Conservation (phyloP, 2,888 invertebrate species). For the Phorcus lineatus region DNA sequence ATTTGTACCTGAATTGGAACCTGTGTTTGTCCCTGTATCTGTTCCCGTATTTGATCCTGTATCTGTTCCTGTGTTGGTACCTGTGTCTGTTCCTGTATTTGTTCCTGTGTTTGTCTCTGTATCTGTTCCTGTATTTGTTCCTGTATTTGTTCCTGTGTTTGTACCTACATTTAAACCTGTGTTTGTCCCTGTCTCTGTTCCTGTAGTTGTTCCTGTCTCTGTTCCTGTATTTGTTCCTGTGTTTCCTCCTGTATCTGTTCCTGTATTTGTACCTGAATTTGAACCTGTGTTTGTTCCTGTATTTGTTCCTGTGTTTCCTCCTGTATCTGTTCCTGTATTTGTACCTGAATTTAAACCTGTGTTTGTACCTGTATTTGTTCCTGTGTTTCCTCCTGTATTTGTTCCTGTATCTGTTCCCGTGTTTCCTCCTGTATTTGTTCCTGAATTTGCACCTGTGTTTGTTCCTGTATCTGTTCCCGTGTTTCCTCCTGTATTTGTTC, state of each 20-base stretch:
- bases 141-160: neutral
- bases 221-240: neutral
- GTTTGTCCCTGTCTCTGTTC: neutral
- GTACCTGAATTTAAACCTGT: neutral
- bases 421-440: neutral
- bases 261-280: neutral
- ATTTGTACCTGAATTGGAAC: neutral
- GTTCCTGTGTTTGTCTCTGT: neutral
- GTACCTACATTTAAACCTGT: neutral
- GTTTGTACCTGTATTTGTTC: neutral
- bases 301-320: neutral
- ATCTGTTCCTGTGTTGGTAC: neutral
- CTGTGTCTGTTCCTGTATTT: neutral
- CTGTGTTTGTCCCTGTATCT: neutral
- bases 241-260: neutral
- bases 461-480: neutral
- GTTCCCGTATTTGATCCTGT: neutral
- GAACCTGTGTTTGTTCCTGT: neutral
- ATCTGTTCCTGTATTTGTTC: neutral
- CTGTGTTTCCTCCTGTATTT: neutral
- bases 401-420: neutral
- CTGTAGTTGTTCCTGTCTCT: neutral
- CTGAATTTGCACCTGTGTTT: neutral
- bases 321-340: neutral
- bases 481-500: neutral